These are phyloP conservation scores for Tangara arthus DNA, from an alignment of 2,797 vertebrate genomes.

Conservation along the genomic window DNA sequence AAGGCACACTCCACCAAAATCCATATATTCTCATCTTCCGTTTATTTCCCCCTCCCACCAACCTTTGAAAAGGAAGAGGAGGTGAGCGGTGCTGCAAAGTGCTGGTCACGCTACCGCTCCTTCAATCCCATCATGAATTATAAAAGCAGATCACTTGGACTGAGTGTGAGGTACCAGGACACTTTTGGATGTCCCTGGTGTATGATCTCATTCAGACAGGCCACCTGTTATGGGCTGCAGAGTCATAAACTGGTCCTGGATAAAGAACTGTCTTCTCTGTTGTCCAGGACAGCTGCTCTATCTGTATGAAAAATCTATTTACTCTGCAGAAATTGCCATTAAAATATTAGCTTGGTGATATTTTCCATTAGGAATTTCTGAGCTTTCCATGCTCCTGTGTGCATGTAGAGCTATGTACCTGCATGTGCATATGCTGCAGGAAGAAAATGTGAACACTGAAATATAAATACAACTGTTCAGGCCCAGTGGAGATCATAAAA, in stretches of 20 bases:
- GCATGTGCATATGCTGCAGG: neutral
- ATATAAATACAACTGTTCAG: neutral
- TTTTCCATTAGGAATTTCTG: neutral
- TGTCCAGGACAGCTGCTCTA: neutral
- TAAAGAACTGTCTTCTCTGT: neutral
- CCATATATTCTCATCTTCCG: neutral
- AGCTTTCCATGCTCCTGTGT: neutral
- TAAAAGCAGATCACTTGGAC: neutral
- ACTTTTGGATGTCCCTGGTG: neutral
- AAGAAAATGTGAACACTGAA: neutral
- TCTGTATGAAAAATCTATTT: neutral
- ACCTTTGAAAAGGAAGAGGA: neutral
- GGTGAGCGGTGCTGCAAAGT: rapidly evolving
- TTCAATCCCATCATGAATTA: neutral
- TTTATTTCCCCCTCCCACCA: neutral
- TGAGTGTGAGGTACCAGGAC: neutral
- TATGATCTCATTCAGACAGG: neutral
- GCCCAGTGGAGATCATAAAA: neutral
- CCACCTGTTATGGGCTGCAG: neutral
- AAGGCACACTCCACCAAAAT: neutral
- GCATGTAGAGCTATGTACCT: rapidly evolving
- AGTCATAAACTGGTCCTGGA: neutral
- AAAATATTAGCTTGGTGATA: neutral
- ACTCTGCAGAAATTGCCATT: neutral
- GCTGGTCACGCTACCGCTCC: neutral